phyloP scores from a whole-genome alignment of 2,888 invertebrate genomes.

The Limnephilus auricula region DNA sequence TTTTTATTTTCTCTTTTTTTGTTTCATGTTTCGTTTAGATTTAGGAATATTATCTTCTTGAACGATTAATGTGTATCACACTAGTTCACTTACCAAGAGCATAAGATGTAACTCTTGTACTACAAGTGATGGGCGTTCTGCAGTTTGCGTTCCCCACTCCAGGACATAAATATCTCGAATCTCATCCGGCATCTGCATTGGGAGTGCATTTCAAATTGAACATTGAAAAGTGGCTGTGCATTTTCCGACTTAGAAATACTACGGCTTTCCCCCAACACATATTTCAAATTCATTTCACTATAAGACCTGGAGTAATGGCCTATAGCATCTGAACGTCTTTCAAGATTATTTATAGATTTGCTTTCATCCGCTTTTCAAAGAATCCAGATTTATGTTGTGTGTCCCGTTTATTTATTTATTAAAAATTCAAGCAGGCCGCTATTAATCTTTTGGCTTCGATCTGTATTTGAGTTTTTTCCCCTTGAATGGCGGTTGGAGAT shows the following conservation, averaged over 20 bases:
- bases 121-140: background rate
- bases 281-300: background rate
- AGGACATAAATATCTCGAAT: slow-evolving; percentile 3
- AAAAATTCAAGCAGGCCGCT: slow-evolving; percentile 18
- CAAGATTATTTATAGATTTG: slow-evolving; percentile 40
- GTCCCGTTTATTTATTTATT: slow-evolving; percentile 43
- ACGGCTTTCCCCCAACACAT: background rate
- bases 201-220: background rate
- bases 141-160: background rate
- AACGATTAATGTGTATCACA: background rate
- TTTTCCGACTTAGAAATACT: background rate
- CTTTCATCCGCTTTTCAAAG: slow-evolving; percentile 36
- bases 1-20: no score
- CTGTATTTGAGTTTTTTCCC: slow-evolving; percentile 15
- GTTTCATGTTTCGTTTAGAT: no score
- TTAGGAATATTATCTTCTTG: no score
- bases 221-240: background rate
- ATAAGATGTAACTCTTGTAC: background rate
- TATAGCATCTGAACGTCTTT: background rate
- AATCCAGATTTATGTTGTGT: slow-evolving; percentile 35
- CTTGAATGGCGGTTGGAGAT: slow-evolving; percentile 26
- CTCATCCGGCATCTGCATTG: slow-evolving; percentile 14
- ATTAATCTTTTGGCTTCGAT: slow-evolving; percentile 18
- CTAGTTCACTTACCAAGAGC: background rate
- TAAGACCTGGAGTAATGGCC: background rate